A percentile compares a stretch with the other conserved stretches of the same genome.
Conservation (phyloP, 2,797 vertebrate species). For the Pithecia hirsuta region DNA sequence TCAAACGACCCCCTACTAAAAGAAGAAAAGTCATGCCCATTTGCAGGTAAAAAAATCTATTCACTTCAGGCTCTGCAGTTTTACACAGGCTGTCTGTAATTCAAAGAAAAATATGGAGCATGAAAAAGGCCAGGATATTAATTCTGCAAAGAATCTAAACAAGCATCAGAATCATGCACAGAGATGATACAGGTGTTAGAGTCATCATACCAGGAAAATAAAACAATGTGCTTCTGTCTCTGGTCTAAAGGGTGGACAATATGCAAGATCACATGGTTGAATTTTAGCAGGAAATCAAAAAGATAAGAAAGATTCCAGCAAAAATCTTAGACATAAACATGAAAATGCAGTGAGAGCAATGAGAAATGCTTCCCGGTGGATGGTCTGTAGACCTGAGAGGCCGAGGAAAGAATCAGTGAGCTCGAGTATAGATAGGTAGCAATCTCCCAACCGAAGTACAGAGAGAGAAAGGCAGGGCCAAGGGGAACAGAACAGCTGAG, state of each 20-base stretch:
- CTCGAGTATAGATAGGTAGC: accelerated
- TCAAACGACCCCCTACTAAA: not conserved
- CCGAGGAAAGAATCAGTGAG: not conserved
- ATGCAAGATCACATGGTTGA: not conserved
- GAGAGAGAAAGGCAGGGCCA: too few species aligned
- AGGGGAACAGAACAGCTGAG: accelerated
- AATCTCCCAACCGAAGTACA: not conserved
- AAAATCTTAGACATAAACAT: not conserved
- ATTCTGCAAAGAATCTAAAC: not conserved
- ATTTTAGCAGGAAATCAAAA: not conserved
- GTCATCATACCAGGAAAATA: too few species aligned
- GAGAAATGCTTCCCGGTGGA: too few species aligned
- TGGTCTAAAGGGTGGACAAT: accelerated
- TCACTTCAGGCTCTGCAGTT: not conserved
- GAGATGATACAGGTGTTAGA: not conserved
- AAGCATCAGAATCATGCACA: not conserved
- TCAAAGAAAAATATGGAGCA: not conserved
- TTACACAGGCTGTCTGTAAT: not conserved
- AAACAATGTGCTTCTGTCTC: not conserved
- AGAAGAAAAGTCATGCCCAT: not conserved
- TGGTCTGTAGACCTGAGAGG: accelerated
- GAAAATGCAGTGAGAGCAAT: not conserved
- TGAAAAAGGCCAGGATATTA: not conserved
- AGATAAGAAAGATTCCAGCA: not conserved
- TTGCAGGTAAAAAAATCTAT: not conserved